These are phyloP conservation scores for Lingula anatina DNA, from an alignment of 2,888 invertebrate species.

Conservation along the genomic window DNA sequence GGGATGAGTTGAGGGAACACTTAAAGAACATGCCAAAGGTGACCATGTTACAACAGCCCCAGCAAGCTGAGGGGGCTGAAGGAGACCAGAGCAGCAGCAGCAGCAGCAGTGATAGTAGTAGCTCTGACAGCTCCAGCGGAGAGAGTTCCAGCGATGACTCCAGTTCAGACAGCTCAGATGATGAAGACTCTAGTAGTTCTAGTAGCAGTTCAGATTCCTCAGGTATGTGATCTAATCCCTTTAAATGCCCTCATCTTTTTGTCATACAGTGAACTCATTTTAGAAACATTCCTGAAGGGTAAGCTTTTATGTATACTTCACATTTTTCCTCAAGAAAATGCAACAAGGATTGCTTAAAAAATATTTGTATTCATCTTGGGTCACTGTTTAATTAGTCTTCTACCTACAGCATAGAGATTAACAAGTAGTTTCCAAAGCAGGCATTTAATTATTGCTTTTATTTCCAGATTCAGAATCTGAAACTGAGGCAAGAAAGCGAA, in stretches of 20 bases:
- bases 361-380: too few relatives aligned
- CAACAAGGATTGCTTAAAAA: too few relatives aligned
- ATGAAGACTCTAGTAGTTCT: not conserved
- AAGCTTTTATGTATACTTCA: not conserved
- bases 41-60: constrained; percentile 28
- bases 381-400: too few relatives aligned
- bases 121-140: constrained; percentile 7
- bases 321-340: not conserved
- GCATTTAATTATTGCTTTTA: too few relatives aligned
- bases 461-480: constrained; percentile 4
- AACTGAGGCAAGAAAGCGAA: constrained; percentile 3
- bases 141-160: constrained; percentile 8
- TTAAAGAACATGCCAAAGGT: constrained; percentile 68
- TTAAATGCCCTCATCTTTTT: not conserved
- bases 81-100: constrained; percentile 10
- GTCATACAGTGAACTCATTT: not conserved
- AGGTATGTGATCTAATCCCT: not conserved
- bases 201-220: not conserved
- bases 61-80: constrained; percentile 14
- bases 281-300: not conserved
- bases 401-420: too few relatives aligned
- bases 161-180: constrained; percentile 6
- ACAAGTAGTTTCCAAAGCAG: too few relatives aligned
- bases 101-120: constrained; percentile 8
- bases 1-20: constrained; percentile 82